A percentile compares a stretch with the other conserved stretches of the same genome.
Evolutionary conservation across 2,797 vertebrate species (phyloP).

Genomic region (Bovichtus diacanthus): DNA sequence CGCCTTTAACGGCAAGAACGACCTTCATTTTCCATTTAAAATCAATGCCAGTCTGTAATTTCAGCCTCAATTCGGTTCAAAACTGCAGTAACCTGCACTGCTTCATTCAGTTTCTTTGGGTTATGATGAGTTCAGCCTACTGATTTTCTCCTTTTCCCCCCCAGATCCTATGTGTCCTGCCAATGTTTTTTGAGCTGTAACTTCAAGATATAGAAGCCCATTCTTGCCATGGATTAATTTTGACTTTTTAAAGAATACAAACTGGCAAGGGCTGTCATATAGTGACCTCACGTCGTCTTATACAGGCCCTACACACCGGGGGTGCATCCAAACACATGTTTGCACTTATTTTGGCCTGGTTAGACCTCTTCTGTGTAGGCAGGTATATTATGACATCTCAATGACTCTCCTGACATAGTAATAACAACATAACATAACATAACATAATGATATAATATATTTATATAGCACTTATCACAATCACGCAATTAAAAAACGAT

Average conservation of each 20-base stretch:
- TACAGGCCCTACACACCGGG: not conserved
- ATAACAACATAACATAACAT: not conserved
- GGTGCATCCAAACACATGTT: not conserved
- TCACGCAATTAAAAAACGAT: not conserved
- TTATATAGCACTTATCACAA: not conserved
- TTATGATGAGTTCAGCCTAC: constrained; percentile 61
- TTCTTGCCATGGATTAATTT: not conserved
- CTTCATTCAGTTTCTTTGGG: constrained; percentile 41
- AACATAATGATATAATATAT: no score
- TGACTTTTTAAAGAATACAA: not conserved
- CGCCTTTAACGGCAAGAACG: constrained; percentile 64
- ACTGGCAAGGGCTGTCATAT: not conserved
- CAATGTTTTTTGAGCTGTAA: not conserved
- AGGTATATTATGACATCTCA: not conserved
- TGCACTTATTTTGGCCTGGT: not conserved
- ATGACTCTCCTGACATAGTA: not conserved
- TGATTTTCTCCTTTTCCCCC: not conserved
- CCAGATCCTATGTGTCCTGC: not conserved
- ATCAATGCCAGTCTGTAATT: constrained; percentile 71
- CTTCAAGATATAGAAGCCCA: not conserved
- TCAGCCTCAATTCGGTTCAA: constrained; percentile 46
- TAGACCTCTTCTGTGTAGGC: not conserved
- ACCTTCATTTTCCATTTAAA: constrained; percentile 75
- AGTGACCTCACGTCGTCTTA: not conserved
- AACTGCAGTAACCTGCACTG: constrained; percentile 43